Evolutionary conservation across 2,113 vertebrate species (phyloP).

Genomic region (Chloroceryle aenea): DNA sequence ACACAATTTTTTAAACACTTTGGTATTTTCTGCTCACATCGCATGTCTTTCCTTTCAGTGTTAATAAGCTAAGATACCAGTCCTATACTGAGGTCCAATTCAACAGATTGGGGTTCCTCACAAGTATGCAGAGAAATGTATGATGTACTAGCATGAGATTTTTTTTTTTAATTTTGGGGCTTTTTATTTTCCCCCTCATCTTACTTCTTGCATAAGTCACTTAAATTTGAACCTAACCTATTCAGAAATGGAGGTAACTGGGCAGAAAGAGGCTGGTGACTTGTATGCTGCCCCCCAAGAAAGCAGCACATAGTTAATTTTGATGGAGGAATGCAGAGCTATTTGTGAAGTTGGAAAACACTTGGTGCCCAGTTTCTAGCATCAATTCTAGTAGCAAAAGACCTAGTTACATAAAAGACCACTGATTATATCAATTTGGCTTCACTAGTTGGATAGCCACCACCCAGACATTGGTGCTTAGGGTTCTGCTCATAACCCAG

Average conservation of each 20-base stretch:
- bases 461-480: background rate
- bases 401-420: background rate
- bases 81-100: background rate
- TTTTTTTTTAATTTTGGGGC: background rate
- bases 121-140: background rate
- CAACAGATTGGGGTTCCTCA: background rate
- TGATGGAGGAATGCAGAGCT: background rate
- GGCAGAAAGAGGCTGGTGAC: background rate
- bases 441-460: background rate
- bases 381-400: background rate
- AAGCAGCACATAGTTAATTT: background rate
- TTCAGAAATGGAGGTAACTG: background rate
- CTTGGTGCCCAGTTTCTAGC: background rate
- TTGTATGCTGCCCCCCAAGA: background rate
- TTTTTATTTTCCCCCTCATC: background rate
- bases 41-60: background rate
- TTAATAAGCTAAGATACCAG: background rate
- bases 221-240: background rate
- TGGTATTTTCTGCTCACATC: background rate
- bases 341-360: background rate
- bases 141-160: background rate
- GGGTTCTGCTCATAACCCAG: background rate
- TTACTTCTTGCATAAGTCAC: background rate
- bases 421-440: background rate
- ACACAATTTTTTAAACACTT: background rate